A percentile compares a stretch with the other conserved stretches of the same genome.
Conservation (phyloP, 2,113 vertebrate genomes). For the Theristicus caerulescens region DNA sequence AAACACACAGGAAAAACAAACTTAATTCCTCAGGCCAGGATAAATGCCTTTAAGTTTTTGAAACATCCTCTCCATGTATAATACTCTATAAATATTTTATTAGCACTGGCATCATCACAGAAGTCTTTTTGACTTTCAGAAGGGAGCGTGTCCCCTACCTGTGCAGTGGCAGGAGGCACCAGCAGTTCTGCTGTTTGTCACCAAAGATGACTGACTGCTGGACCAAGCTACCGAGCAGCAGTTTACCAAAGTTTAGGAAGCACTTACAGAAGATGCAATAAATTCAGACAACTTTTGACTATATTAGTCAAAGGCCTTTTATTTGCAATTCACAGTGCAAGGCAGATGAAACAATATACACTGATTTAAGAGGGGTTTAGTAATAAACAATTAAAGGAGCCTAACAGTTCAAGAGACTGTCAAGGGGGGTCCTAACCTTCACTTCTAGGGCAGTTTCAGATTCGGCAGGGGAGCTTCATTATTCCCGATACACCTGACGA, state of each 20-base stretch:
- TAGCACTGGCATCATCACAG: not conserved
- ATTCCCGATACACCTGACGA: not conserved
- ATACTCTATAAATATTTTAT: not conserved
- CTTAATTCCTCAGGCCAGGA: not conserved
- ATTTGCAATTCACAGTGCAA: not conserved
- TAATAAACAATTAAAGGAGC: not conserved
- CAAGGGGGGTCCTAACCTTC: not conserved
- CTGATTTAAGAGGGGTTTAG: not conserved
- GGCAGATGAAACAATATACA: not conserved
- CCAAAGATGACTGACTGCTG: not conserved
- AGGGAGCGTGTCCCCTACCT: rapidly evolving
- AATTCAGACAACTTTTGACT: not conserved
- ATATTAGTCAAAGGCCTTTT: not conserved
- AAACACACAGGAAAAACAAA: not conserved
- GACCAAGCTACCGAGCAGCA: not conserved
- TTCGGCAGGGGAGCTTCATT: not conserved
- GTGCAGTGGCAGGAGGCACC: not conserved
- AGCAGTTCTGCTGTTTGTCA: not conserved
- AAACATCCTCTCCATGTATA: not conserved
- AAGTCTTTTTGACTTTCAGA: not conserved
- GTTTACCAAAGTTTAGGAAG: not conserved
- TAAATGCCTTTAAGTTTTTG: not conserved
- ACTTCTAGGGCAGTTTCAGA: not conserved
- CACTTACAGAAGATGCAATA: not conserved
- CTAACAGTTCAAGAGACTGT: not conserved